Conservation (phyloP, 2,888 invertebrate genomes). For the Parnassius apollo region DNA sequence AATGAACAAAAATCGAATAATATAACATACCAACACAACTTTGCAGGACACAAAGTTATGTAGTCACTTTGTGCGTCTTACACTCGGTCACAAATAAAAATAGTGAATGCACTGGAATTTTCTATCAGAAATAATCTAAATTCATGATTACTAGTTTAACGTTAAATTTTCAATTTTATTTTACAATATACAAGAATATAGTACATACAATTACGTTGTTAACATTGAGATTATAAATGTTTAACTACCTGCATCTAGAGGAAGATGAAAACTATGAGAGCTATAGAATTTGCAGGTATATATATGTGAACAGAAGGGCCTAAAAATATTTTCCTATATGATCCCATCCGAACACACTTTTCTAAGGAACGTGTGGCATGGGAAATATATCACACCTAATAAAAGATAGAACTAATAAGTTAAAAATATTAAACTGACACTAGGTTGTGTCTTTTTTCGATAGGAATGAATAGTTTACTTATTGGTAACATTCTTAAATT, state of each 20-base stretch:
- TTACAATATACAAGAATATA: slow-evolving; percentile 76
- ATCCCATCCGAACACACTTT: slow-evolving; percentile 29
- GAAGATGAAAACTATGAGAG: slow-evolving; percentile 7
- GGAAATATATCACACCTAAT: slow-evolving; percentile 16
- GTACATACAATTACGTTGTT: slow-evolving; percentile 55
- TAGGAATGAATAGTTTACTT: neutral
- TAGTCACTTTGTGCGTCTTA: slow-evolving; percentile 56
- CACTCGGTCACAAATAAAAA: slow-evolving; percentile 36
- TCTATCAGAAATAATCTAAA: slow-evolving; percentile 35
- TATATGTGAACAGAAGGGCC: slow-evolving; percentile 14
- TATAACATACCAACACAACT: slow-evolving; percentile 42
- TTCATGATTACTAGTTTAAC: slow-evolving; percentile 27
- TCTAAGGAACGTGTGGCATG: slow-evolving; percentile 41
- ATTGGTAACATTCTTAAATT: no score
- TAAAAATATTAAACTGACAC: neutral
- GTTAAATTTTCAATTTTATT: slow-evolving; percentile 42
- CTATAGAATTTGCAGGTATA: slow-evolving; percentile 41
- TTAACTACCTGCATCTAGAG: slow-evolving; percentile 32
- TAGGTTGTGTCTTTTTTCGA: slow-evolving; percentile 2
- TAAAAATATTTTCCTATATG: slow-evolving; percentile 33
- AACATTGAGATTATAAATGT: slow-evolving; percentile 60
- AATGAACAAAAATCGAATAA: slow-evolving; percentile 49
- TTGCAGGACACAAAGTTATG: slow-evolving; percentile 37
- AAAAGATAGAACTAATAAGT: neutral
- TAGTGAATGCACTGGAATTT: slow-evolving; percentile 36